phyloP scores from a whole-genome alignment of 2,797 vertebrate species.

The Apogon talboti region DNA sequence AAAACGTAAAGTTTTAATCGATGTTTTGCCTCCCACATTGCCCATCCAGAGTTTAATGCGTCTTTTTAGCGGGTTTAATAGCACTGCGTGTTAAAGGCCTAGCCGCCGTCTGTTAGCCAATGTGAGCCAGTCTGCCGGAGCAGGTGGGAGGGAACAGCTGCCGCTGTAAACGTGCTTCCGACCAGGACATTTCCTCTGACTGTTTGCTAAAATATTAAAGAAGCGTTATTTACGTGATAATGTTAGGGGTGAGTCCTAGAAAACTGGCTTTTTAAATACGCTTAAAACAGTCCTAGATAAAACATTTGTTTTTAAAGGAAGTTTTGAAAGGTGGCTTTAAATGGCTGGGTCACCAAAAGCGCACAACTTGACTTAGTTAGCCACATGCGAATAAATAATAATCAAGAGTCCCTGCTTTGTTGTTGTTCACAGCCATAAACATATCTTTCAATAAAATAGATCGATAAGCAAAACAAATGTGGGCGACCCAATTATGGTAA shows the following conservation, averaged over 20 bases:
- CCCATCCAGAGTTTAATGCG: neutral
- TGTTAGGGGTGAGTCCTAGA: too few relatives aligned
- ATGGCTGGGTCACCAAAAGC: neutral
- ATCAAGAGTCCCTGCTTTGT: neutral
- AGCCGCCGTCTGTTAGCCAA: slow-evolving; percentile 59
- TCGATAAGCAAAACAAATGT: too few relatives aligned
- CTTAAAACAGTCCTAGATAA: neutral
- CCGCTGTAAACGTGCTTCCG: slow-evolving; percentile 66
- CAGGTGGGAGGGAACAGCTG: slow-evolving; percentile 80
- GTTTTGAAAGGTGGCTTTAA: neutral
- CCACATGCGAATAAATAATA: neutral
- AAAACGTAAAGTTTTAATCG: neutral
- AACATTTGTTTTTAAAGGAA: neutral
- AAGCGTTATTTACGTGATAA: neutral
- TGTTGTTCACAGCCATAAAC: neutral
- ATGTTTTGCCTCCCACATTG: rapidly evolving
- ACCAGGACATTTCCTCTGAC: slow-evolving; percentile 47
- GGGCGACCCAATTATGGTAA: too few relatives aligned
- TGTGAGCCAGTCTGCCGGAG: slow-evolving; percentile 57
- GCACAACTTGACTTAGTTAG: neutral
- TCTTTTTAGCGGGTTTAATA: slow-evolving; percentile 28
- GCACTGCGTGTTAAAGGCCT: slow-evolving; percentile 79
- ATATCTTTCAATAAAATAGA: too few relatives aligned
- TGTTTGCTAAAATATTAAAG: neutral
- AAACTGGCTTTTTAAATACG: neutral